phyloP scores from a whole-genome alignment of 2,888 invertebrate genomes.

The Anthoptus insignis region DNA sequence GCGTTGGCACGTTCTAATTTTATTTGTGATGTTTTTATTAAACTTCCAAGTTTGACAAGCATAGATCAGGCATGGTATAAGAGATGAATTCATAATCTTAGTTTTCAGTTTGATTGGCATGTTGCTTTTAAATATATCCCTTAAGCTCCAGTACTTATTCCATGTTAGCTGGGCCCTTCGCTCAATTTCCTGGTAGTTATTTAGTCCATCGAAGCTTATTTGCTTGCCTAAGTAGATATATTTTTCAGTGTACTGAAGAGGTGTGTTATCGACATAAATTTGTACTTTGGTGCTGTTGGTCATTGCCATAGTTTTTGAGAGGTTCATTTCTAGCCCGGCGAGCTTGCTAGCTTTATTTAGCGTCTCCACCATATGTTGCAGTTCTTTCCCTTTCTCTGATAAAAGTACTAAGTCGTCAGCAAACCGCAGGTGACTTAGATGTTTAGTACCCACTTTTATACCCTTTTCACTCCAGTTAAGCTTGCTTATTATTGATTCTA shows the following conservation, averaged over 20 bases:
- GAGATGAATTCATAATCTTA: conserved; percentile 44
- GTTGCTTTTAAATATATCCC: conserved; percentile 46
- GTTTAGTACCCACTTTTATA: conserved; percentile 32
- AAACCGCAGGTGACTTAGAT: conserved; percentile 35
- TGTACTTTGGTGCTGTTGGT: conserved; percentile 36
- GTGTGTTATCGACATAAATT: conserved; percentile 35
- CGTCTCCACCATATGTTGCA: conserved; percentile 36
- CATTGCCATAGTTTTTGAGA: conserved; percentile 40
- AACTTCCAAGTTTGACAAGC: conserved; percentile 45
- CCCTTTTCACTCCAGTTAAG: conserved; percentile 34
- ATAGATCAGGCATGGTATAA: conserved; percentile 45
- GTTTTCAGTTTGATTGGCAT: conserved; percentile 38
- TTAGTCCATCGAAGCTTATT: conserved; percentile 38
- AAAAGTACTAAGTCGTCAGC: conserved; percentile 39
- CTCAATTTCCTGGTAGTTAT: too few relatives aligned
- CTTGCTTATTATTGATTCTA: background rate
- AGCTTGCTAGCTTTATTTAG: conserved; percentile 36
- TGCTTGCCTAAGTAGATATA: conserved; percentile 45
- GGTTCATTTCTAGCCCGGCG: conserved; percentile 39
- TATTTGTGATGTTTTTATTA: too few relatives aligned
- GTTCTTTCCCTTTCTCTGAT: conserved; percentile 36
- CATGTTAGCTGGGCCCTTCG: conserved; percentile 43
- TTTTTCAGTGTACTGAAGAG: background rate
- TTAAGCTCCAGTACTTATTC: conserved; percentile 46
- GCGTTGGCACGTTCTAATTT: too few relatives aligned